Evolutionary conservation across 2,797 vertebrate genomes (phyloP).

Genomic region (Enteromius mattozi): DNA sequence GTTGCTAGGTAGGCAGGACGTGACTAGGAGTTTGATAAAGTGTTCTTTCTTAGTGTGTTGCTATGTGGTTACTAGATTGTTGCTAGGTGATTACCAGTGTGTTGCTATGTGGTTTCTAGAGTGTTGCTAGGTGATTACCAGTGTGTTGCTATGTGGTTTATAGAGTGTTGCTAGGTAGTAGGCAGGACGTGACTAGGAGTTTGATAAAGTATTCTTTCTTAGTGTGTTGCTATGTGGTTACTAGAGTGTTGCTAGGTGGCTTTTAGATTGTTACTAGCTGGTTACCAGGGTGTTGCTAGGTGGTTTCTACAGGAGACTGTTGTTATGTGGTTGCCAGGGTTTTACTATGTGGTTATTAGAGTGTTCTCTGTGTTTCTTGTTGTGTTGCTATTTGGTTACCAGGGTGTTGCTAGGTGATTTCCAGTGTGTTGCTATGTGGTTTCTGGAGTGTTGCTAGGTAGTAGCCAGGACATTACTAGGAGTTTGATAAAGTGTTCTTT

Average conservation of each 20-base stretch:
- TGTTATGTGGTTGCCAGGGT: background rate
- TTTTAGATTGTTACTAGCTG: too few relatives aligned
- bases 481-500: background rate
- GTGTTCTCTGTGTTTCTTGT: background rate
- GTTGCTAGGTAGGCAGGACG: background rate
- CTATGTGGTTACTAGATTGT: background rate
- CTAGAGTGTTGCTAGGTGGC: background rate
- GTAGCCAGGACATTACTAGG: background rate
- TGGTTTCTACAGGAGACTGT: background rate
- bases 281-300: background rate
- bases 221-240: background rate
- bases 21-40: background rate
- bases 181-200: background rate
- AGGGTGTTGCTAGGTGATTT: background rate
- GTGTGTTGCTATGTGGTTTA: too few relatives aligned
- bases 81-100: background rate
- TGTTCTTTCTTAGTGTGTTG: background rate
- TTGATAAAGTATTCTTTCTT: background rate
- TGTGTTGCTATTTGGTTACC: background rate
- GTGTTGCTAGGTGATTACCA: background rate
- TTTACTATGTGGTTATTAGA: background rate
- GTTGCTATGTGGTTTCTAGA: background rate
- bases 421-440: background rate
- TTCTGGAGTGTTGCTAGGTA: background rate
- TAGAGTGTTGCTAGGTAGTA: background rate